phyloP scores from a whole-genome alignment of 2,888 invertebrate genomes.

The Neoascia interrupta region DNA sequence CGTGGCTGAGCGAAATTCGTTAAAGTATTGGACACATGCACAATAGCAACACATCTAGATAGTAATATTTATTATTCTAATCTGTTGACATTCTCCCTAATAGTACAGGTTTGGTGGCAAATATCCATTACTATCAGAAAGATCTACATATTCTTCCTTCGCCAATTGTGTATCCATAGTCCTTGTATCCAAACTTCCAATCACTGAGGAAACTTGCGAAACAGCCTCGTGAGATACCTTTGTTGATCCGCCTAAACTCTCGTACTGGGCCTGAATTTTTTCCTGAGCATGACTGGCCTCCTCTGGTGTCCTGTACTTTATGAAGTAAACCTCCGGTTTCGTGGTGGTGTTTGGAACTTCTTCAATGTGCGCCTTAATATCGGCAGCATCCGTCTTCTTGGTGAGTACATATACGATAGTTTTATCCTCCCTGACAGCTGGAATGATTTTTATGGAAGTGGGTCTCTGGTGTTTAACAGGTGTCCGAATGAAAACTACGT shows the following conservation, averaged over 20 bases:
- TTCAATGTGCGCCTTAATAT: constrained; percentile 67
- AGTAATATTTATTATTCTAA: too few relatives aligned
- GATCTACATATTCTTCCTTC: not conserved
- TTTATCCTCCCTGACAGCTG: constrained; percentile 71
- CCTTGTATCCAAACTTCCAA: constrained; percentile 66
- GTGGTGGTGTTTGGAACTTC: constrained; percentile 64
- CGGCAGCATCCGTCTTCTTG: constrained; percentile 70
- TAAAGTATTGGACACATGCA: too few relatives aligned
- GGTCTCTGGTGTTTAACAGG: constrained; percentile 50
- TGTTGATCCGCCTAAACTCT: constrained; percentile 70
- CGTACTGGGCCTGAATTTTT: constrained; percentile 71
- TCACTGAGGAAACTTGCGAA: constrained; percentile 70
- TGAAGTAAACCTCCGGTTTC: constrained; percentile 72
- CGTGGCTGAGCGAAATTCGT: too few relatives aligned
- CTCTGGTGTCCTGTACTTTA: constrained; percentile 71
- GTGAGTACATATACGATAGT: constrained; percentile 72
- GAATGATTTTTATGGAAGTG: constrained; percentile 67
- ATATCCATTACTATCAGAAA: constrained; percentile 33
- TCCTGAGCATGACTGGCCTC: constrained; percentile 72
- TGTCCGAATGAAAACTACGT: constrained; percentile 71
- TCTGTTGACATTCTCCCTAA: not conserved
- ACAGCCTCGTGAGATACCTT: constrained; percentile 70
- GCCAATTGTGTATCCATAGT: not conserved
- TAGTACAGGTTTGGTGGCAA: constrained; percentile 51
- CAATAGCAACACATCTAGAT: too few relatives aligned